Evolutionary conservation across 2,113 vertebrate genomes (phyloP).

Genomic region (Xenopus tropicalis): DNA sequence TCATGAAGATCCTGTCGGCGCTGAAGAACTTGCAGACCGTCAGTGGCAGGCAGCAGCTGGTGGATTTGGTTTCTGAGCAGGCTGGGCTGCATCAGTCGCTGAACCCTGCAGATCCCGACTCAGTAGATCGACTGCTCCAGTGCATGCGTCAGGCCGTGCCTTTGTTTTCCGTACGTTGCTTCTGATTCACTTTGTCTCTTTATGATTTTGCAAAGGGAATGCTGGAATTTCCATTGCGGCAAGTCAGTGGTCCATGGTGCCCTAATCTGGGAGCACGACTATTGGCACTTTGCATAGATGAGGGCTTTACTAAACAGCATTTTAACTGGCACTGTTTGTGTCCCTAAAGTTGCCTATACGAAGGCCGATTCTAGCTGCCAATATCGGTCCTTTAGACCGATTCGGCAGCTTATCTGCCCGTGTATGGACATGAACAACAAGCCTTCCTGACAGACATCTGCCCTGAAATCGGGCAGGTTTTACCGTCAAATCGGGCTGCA

Average conservation of each 20-base stretch:
- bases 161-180: slow-evolving; percentile 85
- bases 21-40: slow-evolving; percentile 90
- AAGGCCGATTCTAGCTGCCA: no score
- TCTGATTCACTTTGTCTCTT: neutral
- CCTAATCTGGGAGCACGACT: no score
- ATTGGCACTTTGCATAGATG: no score
- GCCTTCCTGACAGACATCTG: no score
- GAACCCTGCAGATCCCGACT: slow-evolving; percentile 85
- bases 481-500: no score
- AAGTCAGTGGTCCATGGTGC: neutral
- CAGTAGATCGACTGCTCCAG: slow-evolving; percentile 91
- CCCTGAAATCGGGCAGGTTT: no score
- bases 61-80: slow-evolving; percentile 92
- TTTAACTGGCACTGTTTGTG: no score
- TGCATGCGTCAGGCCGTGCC: slow-evolving; percentile 95
- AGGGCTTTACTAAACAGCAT: no score
- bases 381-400: no score
- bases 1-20: slow-evolving; percentile 89
- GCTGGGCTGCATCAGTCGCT: slow-evolving; percentile 91
- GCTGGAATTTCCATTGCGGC: neutral
- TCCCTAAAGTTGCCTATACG: no score
- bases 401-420: no score
- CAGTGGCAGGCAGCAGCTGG: slow-evolving; percentile 88
- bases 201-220: neutral
- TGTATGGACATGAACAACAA: no score